Evolutionary conservation across 2,888 invertebrate genomes (phyloP).

Genomic region (Trichopoda pennipes): DNA sequence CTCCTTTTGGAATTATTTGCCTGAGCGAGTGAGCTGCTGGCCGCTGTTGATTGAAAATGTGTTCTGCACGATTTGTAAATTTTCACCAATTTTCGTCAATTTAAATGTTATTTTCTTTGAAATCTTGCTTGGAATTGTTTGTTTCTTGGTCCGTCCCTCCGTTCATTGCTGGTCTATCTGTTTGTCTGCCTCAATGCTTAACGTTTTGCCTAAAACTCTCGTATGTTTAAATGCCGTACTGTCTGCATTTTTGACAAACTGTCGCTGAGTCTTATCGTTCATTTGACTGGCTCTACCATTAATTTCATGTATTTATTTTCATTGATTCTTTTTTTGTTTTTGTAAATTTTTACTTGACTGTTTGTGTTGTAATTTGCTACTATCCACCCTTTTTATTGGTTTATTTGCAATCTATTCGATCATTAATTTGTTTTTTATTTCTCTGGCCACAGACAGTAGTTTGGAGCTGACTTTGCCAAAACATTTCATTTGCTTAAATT

Average conservation of each 20-base stretch:
- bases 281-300: slow-evolving; percentile 27
- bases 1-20: slow-evolving; percentile 26
- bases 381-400: slow-evolving; percentile 64
- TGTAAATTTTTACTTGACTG: slow-evolving; percentile 42
- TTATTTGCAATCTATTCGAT: slow-evolving; percentile 60
- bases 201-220: slow-evolving; percentile 28
- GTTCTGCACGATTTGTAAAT: slow-evolving; percentile 72
- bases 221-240: slow-evolving; percentile 43
- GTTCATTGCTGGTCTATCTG: slow-evolving; percentile 7
- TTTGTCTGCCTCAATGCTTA: not conserved
- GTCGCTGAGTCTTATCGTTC: slow-evolving; percentile 44
- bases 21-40: slow-evolving; percentile 9
- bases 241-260: slow-evolving; percentile 55
- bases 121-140: slow-evolving; percentile 66
- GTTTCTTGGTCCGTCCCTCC: slow-evolving; percentile 13
- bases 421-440: slow-evolving; percentile 53
- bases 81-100: slow-evolving; percentile 69
- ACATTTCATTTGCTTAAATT: slow-evolving; percentile 55
- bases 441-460: slow-evolving; percentile 60
- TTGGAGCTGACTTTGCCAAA: slow-evolving; percentile 59
- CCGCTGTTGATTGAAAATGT: slow-evolving; percentile 68
- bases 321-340: slow-evolving; percentile 10
- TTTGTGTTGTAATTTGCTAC: slow-evolving; percentile 61
- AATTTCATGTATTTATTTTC: slow-evolving; percentile 47
- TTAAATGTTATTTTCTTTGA: slow-evolving; percentile 68